Evolutionary conservation across 2,113 vertebrate genomes (phyloP).

Genomic region (Forbesichthys papilliferus): DNA sequence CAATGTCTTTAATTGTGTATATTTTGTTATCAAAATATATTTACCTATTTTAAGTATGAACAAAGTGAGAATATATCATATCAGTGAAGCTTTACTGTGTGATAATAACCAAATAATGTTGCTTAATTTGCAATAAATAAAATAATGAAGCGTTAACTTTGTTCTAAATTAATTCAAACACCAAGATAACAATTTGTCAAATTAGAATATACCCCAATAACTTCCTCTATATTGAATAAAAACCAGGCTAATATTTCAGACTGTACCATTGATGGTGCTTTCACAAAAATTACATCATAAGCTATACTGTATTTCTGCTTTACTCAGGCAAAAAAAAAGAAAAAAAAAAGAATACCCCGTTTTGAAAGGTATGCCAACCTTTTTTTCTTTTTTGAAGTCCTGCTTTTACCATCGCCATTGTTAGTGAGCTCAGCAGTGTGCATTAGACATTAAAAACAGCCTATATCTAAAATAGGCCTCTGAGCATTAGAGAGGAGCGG

Average conservation of each 20-base stretch:
- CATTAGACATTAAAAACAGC: slow-evolving; percentile 71
- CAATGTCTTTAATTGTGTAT: too few relatives aligned
- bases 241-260: too few relatives aligned
- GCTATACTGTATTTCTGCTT: slow-evolving; percentile 33
- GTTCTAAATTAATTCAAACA: too few relatives aligned
- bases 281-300: slow-evolving; percentile 49
- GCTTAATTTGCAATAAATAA: not conserved
- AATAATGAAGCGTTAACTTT: too few relatives aligned
- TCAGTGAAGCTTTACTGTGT: not conserved
- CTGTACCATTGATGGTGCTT: slow-evolving; percentile 35
- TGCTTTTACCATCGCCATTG: slow-evolving; percentile 58
- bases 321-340: slow-evolving; percentile 7
- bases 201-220: too few relatives aligned
- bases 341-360: not conserved
- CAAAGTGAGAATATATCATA: too few relatives aligned
- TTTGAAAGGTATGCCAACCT: slow-evolving; percentile 42
- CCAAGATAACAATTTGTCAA: too few relatives aligned
- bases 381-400: slow-evolving; percentile 59
- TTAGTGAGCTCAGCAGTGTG: slow-evolving; percentile 61
- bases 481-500: slow-evolving; percentile 69
- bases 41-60: too few relatives aligned
- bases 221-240: too few relatives aligned
- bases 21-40: too few relatives aligned
- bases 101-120: not conserved
- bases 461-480: slow-evolving; percentile 71